Percentiles rank a stretch among this genome's conserved stretches.
Evolutionary conservation across 2,797 vertebrate genomes (phyloP).

Genomic region (Melanotaenia trifasciata): DNA sequence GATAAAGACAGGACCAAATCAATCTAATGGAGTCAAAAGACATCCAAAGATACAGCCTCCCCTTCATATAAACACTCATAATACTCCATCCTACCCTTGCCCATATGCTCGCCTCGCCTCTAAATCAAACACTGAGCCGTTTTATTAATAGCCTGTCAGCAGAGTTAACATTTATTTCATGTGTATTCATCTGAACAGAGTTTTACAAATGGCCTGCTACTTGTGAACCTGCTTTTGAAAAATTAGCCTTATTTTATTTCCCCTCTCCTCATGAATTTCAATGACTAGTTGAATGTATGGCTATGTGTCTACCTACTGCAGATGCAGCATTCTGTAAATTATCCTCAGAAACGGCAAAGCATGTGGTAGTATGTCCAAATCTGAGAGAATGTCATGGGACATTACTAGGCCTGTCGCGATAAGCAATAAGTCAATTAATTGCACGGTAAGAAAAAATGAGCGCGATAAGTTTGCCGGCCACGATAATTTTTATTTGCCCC

Average conservation of each 20-base stretch:
- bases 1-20: slow-evolving; percentile 55
- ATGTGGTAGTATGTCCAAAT: slow-evolving; percentile 59
- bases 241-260: slow-evolving; percentile 69
- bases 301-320: slow-evolving; percentile 39
- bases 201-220: slow-evolving; percentile 78
- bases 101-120: slow-evolving; percentile 53
- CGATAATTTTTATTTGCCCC: too few species aligned
- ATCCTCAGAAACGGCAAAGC: slow-evolving; percentile 47
- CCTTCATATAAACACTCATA: slow-evolving; percentile 37
- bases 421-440: too few species aligned
- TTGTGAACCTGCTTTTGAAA: slow-evolving; percentile 75
- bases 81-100: slow-evolving; percentile 42
- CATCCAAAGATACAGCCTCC: slow-evolving; percentile 64
- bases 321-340: slow-evolving; percentile 55
- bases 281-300: slow-evolving; percentile 59
- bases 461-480: too few species aligned
- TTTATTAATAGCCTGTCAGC: slow-evolving; percentile 82
- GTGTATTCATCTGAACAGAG: slow-evolving; percentile 80
- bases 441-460: too few species aligned
- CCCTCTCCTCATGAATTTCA: slow-evolving; percentile 78
- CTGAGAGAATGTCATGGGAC: slow-evolving; percentile 37
- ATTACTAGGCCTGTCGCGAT: too few species aligned
- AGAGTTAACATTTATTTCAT: slow-evolving; percentile 83
- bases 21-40: slow-evolving; percentile 49
- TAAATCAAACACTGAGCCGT: slow-evolving; percentile 74